Conservation (phyloP, 2,113 vertebrate species). For the Etheostoma spectabile region DNA sequence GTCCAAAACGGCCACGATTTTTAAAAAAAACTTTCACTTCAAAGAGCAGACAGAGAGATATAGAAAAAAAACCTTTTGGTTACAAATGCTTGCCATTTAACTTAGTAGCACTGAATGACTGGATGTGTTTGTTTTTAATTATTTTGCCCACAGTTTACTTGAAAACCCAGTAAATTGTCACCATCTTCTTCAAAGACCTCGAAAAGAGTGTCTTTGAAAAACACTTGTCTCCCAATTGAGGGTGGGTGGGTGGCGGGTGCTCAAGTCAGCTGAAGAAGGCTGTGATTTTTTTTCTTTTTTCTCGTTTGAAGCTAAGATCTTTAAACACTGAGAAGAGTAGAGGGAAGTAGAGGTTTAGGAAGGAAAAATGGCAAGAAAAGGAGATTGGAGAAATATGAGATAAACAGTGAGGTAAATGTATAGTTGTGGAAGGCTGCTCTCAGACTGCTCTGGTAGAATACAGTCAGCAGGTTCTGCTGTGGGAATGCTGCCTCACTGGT, state of each 20-base stretch:
- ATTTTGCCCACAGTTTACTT: slow-evolving; percentile 44
- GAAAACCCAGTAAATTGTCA: slow-evolving; percentile 58
- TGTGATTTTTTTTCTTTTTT: slow-evolving; percentile 15
- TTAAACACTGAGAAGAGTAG: slow-evolving; percentile 6
- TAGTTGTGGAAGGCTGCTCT: slow-evolving; percentile 8
- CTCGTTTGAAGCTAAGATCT: background rate
- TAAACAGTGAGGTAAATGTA: slow-evolving; percentile 40
- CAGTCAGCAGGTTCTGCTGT: slow-evolving; percentile 35
- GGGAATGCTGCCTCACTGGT: slow-evolving; percentile 43
- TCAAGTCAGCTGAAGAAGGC: slow-evolving; percentile 47
- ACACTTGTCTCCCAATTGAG: slow-evolving; percentile 59
- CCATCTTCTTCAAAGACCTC: slow-evolving; percentile 64
- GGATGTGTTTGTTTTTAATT: slow-evolving; percentile 22
- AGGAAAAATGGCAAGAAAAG: slow-evolving; percentile 15
- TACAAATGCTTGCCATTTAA: slow-evolving; percentile 55
- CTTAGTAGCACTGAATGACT: slow-evolving; percentile 40
- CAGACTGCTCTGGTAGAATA: slow-evolving; percentile 41
- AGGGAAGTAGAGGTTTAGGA: background rate
- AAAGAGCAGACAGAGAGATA: slow-evolving; percentile 37
- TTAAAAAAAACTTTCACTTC: slow-evolving; percentile 48
- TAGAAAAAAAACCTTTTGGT: slow-evolving; percentile 43
- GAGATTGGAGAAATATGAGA: slow-evolving; percentile 6
- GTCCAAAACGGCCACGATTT: slow-evolving; percentile 33
- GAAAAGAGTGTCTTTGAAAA: slow-evolving; percentile 63
- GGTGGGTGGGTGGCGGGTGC: slow-evolving; percentile 34